A percentile compares a stretch with the other conserved stretches of the same genome.
These are phyloP conservation scores for Chaetops frenatus DNA, from an alignment of 2,113 vertebrate genomes.

Conservation along the genomic window DNA sequence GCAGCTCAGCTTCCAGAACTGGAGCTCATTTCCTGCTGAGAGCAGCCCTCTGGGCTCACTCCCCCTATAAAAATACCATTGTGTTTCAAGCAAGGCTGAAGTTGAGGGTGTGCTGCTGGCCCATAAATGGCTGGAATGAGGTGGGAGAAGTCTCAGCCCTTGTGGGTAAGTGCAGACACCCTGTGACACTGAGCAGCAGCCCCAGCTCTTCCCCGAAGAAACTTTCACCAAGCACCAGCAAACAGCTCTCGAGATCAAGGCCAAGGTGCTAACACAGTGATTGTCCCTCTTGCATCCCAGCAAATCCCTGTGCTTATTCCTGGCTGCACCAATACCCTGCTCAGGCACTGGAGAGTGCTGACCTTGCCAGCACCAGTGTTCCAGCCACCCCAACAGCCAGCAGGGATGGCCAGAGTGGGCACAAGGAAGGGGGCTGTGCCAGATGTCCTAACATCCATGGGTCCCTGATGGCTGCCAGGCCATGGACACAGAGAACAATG, in stretches of 20 bases:
- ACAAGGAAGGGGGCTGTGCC: neutral
- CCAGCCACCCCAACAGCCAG: neutral
- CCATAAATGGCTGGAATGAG: neutral
- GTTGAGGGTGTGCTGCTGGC: neutral
- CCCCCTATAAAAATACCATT: neutral
- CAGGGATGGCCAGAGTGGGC: neutral
- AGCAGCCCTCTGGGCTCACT: neutral
- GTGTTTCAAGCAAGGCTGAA: neutral
- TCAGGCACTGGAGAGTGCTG: neutral
- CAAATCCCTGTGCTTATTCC: neutral
- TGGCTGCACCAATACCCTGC: neutral
- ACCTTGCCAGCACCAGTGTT: neutral
- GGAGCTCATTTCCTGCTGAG: neutral
- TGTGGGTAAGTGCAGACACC: neutral
- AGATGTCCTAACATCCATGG: rapidly evolving
- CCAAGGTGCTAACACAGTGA: neutral
- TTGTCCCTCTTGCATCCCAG: neutral
- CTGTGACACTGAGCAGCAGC: neutral
- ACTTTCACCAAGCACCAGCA: neutral
- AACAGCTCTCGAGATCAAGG: neutral
- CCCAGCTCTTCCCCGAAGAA: neutral
- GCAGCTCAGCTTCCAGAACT: neutral
- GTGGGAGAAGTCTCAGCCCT: neutral
- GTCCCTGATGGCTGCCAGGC: neutral
- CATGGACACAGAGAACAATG: neutral